Evolutionary conservation across 2,797 vertebrate genomes (phyloP).

Genomic region (Botia kubotai): DNA sequence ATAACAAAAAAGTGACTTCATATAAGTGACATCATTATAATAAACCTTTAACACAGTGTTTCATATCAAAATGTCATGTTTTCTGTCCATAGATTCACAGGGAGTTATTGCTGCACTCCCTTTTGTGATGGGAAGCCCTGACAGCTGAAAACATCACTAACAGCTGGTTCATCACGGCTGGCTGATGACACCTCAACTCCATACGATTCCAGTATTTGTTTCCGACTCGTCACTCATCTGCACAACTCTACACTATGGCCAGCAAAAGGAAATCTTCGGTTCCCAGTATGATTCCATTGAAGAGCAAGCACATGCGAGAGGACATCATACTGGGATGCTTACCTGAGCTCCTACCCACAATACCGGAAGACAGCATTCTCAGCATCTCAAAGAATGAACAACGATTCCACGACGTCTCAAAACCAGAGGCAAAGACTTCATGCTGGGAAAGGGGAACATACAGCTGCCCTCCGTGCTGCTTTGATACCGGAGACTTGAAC

Average conservation of each 20-base stretch:
- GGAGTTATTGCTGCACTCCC: constrained; percentile 65
- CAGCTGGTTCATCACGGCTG: constrained; percentile 86
- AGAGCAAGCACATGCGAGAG: constrained; percentile 86
- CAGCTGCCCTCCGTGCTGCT: constrained; percentile 87
- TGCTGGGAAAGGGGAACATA: constrained; percentile 80
- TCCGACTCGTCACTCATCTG: constrained; percentile 68
- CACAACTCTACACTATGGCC: constrained; percentile 82
- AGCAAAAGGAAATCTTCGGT: constrained; percentile 98
- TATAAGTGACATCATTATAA: constrained; percentile 22
- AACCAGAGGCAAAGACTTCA: constrained; percentile 69
- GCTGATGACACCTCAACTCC: constrained; percentile 78
- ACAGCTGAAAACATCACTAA: constrained; percentile 64
- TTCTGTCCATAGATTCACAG: constrained; percentile 67
- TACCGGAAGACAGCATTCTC: constrained; percentile 81
- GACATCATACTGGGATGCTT: constrained; percentile 81
- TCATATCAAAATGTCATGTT: constrained; percentile 49
- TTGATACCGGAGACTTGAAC: constrained; percentile 87
- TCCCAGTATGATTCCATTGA: constrained; percentile 97
- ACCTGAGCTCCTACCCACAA: constrained; percentile 79
- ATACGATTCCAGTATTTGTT: constrained; percentile 75
- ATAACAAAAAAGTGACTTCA: not conserved
- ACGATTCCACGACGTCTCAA: constrained; percentile 72
- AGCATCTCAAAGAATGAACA: constrained; percentile 76
- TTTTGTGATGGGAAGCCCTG: constrained; percentile 72
- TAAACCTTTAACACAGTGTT: constrained; percentile 8